Evolutionary conservation across 1,140 invertebrate genomes (phyloP), one percentile per base, ranked within the genome.

Genomic region (Battus philenor): DNA sequence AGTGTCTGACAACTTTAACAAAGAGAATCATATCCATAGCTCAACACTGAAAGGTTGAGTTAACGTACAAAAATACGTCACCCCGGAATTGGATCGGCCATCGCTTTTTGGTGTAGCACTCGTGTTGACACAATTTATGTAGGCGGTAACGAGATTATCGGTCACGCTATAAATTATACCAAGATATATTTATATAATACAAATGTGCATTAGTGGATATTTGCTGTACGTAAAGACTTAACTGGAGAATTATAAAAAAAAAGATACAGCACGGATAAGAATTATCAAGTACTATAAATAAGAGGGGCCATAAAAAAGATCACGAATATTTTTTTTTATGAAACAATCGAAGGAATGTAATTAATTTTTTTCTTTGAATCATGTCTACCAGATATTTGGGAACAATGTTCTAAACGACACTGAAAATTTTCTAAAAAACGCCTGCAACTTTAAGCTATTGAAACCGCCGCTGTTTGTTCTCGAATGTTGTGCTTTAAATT

Each of bases 91-190:
- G 44, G 56, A 57, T 50, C 55, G 59, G 41, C 50, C 33, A 56
- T 51, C 43, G 44, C 17, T 45, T 41, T 54, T 43, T 7, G 41
- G 48, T 46, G 44, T 47, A 49, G 47, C 44, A 38, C 38, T 18
- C 41, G 39, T 57, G 56, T 60, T 60, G 59, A 60, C 59, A 60
- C 52, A 59, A 47, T 60, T 59, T 55, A 50, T 55, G 64, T 58
- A 58, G 64, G 64, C 57, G 64, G 56, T 24, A 18, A 46, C 43
- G 30, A 55, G 62, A 64, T 68, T 60, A 63, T 36, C 41, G 36
- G 50, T n/a, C 47, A 45, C 39, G 26, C 20, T 20, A 27, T 20
- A 36, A 32, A 44, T 49, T 49, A 49, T 27, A 43, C 31, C 13
- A 24, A 7, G 15, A 20, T 39, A 39, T 16, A 4, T 27, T 44